phyloP scores from a whole-genome alignment of 1,140 invertebrate species.

The Popillia japonica region DNA sequence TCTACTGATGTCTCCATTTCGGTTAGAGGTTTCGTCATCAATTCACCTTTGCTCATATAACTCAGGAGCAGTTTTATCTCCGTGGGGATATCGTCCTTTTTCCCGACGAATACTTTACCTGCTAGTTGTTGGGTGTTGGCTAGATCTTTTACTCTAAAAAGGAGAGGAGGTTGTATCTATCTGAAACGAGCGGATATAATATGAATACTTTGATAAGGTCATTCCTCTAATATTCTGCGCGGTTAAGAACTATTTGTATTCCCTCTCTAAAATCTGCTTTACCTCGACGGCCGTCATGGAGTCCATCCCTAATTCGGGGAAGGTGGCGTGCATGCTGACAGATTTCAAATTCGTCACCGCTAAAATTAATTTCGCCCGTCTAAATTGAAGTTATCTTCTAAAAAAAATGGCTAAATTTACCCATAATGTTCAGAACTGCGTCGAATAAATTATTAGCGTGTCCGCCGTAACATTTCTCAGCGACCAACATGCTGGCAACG shows the following conservation, averaged over 20 bases:
- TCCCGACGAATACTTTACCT: background rate
- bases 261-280: constrained; percentile 73
- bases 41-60: background rate
- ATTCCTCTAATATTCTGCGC: constrained; percentile 68
- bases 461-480: constrained; percentile 65
- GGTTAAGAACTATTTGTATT: constrained; percentile 69
- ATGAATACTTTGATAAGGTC: constrained; percentile 56
- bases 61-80: background rate
- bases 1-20: constrained; percentile 21
- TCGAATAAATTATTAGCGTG: constrained; percentile 31
- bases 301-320: constrained; percentile 91
- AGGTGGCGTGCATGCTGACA: constrained; percentile 70
- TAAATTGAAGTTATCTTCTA: too few species aligned
- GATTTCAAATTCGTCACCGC: constrained; percentile 65
- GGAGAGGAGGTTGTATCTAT: background rate
- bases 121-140: background rate
- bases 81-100: background rate
- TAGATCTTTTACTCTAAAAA: background rate
- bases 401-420: too few species aligned
- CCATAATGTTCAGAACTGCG: constrained; percentile 13
- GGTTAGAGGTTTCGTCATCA: background rate
- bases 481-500: constrained; percentile 80
- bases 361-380: too few species aligned
- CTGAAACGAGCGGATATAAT: too few species aligned
- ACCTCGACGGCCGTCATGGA: constrained; percentile 89